Base-by-base conservation (phyloP, 2,113 vertebrate genomes). In the Raja brachyura region DNA sequence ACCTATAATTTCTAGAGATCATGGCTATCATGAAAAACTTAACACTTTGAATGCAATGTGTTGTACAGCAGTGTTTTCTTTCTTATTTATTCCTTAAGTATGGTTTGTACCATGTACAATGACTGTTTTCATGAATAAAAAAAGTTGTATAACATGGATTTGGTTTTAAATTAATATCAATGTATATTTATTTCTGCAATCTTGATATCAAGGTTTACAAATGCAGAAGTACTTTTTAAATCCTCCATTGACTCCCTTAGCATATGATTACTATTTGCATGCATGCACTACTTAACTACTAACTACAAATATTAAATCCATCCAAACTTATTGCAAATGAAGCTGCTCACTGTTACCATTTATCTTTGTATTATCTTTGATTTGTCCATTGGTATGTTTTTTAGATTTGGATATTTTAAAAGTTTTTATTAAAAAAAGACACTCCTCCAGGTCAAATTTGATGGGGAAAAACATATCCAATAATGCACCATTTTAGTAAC, bases 1-100 rank as follows among this genome's bases (percentile, higher is more conserved):
- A 66, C 25, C 68, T 92, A 92, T 54, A 31, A 92, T 92, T 73
- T 92, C 20, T 74, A 92, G 33, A 92, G 90, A 92, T 68, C 20
- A 33, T 39, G 48, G 66, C 90, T 92, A 92, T 92, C 90, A 92
- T 92, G 90, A 73, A 92, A 73, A 73, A 92, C 14, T 31, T 88
- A 92, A 92, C 31, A 66, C 18, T 92, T 92, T 92, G 73, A 92
- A 92, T 92, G 90, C 90, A 92, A 95, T 97, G 97, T 96, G 98
- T 97, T 98, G 98, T 97, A 97, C 96, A 97, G 96, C 97, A 98
- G 97, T 98, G 96, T 97, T 97, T 96, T 96, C 95, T 96, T 97
- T 97, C 96, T 98, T 98, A 99, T 99, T 99, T 99, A 99, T 99
- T 99, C 97, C 97, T 98, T 98, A 98, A 97, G 96, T 97, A 97